Base-by-base conservation (phyloP, 2,888 invertebrate species). In the Yponomeuta plumbellus region DNA sequence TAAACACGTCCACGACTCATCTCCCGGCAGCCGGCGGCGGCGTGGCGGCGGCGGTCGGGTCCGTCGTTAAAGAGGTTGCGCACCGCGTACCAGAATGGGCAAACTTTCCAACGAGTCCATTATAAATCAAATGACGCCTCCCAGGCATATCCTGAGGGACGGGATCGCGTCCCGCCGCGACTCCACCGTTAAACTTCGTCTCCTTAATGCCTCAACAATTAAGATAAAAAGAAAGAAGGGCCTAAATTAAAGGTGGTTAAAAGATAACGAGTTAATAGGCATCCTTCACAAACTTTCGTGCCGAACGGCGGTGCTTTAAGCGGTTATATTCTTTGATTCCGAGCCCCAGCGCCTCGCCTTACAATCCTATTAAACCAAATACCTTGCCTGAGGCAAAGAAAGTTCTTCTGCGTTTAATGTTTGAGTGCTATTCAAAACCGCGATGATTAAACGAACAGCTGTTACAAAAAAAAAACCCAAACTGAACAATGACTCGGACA, bases 51-150 rank as follows among this genome's bases (percentile, higher is more conserved):
- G 90, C 89, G 85, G 83, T 83, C 88, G 86, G 88, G 87, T 89
- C 88, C 85, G 83, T 83, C 89, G 86, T 89, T 88, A 89, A 85
- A 84, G 88, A 89, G 88, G 88, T 87, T 84, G 40, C 82, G 82
- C 83, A 79, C 84, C 81, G 84, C 84, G 81, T 80, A 79, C 82
- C 76, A 84, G 85, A 90, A 91, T 90, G 89, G 90, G 84, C 82
- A 86, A 91, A 91, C 85, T 91, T 91, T 86, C 83, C 88, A 84
- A 87, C 88, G 87, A 89, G 88, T 90, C 91, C 90, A 91, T 91
- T 91, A 91, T 91, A 91, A 91, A 91, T 91, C 91, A 90, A 90
- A 90, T 86, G 90, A 89, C 86, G 90, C 89, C 90, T 88, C 79
- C 83, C 77, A 85, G 90, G 85, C 89, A 88, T 88, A 83, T 90